These are phyloP conservation scores for Andricus quercusramuli DNA, from an alignment of 2,888 invertebrate species.

Conservation along the genomic window DNA sequence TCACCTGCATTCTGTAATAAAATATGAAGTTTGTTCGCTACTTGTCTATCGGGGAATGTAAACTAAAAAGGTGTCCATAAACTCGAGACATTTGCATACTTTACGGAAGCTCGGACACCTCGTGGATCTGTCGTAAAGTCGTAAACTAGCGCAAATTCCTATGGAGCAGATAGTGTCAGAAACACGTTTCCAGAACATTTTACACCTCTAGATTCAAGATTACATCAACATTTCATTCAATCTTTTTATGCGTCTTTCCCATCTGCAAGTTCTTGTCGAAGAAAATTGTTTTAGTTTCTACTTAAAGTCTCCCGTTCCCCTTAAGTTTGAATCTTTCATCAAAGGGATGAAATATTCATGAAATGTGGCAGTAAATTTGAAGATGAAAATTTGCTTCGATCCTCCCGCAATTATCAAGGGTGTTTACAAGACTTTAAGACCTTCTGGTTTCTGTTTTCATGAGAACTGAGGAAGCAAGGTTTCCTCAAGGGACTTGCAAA, in stretches of 20 bases:
- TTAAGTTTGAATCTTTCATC: not conserved
- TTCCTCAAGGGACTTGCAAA: too few species aligned
- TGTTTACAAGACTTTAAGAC: not conserved
- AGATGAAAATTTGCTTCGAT: not conserved
- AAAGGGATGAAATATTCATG: not conserved
- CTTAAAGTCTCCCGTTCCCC: not conserved
- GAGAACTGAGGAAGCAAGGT: not conserved
- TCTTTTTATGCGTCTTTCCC: slow-evolving; percentile 1
- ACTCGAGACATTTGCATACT: slow-evolving; percentile 19
- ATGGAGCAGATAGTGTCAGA: slow-evolving; percentile 7
- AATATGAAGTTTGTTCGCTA: slow-evolving; percentile 22
- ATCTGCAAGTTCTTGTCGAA: not conserved
- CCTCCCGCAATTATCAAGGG: not conserved
- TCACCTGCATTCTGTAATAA: not conserved
- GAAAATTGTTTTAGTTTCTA: not conserved
- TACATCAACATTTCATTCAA: slow-evolving; percentile 5
- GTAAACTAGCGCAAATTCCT: slow-evolving; percentile 15
- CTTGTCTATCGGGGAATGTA: slow-evolving; percentile 13
- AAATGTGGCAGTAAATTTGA: not conserved
- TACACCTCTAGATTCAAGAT: not conserved
- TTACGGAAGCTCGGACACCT: slow-evolving; percentile 22
- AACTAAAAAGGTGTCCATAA: slow-evolving; percentile 17
- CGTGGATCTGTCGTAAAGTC: slow-evolving; percentile 21
- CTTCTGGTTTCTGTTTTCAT: too few species aligned
- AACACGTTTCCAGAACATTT: not conserved